Conservation (phyloP, 2,888 invertebrate species). For the Conus canariensis region DNA sequence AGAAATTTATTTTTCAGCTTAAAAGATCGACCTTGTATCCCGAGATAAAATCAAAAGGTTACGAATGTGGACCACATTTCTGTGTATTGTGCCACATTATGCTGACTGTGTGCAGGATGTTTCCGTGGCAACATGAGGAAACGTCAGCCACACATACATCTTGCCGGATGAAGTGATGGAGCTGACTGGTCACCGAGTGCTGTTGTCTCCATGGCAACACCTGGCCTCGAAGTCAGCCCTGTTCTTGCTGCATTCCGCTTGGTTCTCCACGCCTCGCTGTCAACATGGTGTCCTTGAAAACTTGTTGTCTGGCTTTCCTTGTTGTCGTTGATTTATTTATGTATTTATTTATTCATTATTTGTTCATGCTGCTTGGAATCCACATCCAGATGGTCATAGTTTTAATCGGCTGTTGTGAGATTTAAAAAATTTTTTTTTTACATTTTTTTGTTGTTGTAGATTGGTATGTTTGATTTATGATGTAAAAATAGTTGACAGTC, state of each 20-base stretch:
- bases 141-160: neutral
- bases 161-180: neutral
- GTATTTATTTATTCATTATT: neutral
- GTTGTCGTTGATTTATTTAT: neutral
- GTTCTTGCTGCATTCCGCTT: slow-evolving; percentile 27
- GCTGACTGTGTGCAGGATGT: too few species aligned
- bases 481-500: neutral
- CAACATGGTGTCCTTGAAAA: neutral
- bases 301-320: too few species aligned
- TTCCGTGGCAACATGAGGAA: neutral
- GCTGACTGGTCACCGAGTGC: neutral
- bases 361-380: too few species aligned
- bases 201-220: neutral
- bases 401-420: too few species aligned
- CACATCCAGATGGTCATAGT: too few species aligned
- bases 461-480: neutral
- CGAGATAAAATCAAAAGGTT: too few species aligned
- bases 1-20: too few species aligned
- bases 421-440: too few species aligned
- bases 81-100: too few species aligned
- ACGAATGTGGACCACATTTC: too few species aligned
- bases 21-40: too few species aligned
- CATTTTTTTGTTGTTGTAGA: too few species aligned
- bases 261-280: slow-evolving; percentile 2
- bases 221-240: neutral